These are phyloP conservation scores for Axinella damicornis DNA, from an alignment of 37 sponge, comb jelly and placozoan species.

Conservation along the genomic window DNA sequence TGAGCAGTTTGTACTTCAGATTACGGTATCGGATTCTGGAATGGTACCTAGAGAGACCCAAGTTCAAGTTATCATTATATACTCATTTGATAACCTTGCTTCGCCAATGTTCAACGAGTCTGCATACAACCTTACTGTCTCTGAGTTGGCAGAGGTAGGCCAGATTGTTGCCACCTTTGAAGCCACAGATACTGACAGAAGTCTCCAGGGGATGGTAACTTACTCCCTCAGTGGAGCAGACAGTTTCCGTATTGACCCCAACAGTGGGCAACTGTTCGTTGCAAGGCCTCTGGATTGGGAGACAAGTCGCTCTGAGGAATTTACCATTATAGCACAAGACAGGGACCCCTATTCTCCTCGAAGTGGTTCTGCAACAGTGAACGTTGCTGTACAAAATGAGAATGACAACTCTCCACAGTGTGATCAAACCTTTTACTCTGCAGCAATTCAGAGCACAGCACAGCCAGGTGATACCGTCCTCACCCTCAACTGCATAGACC, in stretches of 20 bases:
- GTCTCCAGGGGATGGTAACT: constrained; percentile 52
- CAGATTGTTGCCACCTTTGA: constrained; percentile 12
- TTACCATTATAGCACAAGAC: constrained; percentile 67
- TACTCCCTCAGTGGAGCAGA: constrained; percentile 49
- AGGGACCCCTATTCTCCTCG: constrained; percentile 53
- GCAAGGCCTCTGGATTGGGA: constrained; percentile 43
- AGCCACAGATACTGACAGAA: constrained; percentile 70
- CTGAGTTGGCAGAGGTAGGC: constrained; percentile 56
- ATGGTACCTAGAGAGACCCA: constrained; percentile 2
- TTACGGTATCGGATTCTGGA: constrained; percentile 54
- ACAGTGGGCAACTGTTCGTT: constrained; percentile 26
- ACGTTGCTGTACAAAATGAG: constrained; percentile 54
- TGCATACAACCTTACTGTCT: constrained; percentile 27
- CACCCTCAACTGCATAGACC: constrained; percentile 7
- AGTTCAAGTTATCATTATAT: constrained; percentile 32
- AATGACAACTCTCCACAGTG: constrained; percentile 77
- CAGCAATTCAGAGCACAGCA: background rate
- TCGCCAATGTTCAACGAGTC: constrained; percentile 47
- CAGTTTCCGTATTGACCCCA: constrained; percentile 24
- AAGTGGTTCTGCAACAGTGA: constrained; percentile 36
- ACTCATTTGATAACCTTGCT: constrained; percentile 56
- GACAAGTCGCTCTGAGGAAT: background rate
- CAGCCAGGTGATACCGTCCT: constrained; percentile 3
- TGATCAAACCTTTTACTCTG: constrained; percentile 12
- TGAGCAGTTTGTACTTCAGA: constrained; percentile 40